phyloP scores from a whole-genome alignment of 2,113 vertebrate species.

The Brachyhypopomus occidentalis region DNA sequence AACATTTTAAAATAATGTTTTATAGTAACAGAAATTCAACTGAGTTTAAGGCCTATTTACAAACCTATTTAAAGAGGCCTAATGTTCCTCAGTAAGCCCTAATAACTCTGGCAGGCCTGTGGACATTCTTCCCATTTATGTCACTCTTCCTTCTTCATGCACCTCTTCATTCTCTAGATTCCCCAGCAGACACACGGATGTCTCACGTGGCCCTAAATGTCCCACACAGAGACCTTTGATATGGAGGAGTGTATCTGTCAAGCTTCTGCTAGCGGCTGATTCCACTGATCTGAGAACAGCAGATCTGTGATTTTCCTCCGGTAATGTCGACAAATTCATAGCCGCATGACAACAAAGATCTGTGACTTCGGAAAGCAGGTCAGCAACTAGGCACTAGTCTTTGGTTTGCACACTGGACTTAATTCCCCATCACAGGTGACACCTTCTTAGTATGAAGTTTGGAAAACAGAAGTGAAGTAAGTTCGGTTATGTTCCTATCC shows the following conservation, averaged over 20 bases:
- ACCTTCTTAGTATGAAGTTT: neutral
- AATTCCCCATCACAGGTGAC: too few species aligned
- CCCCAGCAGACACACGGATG: neutral
- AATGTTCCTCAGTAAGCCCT: neutral
- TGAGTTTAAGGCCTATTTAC: neutral
- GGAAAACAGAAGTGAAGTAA: neutral
- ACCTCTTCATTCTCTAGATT: slow-evolving; percentile 6
- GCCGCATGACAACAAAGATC: too few species aligned
- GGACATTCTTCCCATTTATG: slow-evolving; percentile 22
- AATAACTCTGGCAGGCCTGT: slow-evolving; percentile 25
- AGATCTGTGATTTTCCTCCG: too few species aligned
- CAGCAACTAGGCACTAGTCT: too few species aligned
- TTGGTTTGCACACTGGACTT: too few species aligned
- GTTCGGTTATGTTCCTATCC: neutral
- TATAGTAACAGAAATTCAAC: slow-evolving; percentile 2
- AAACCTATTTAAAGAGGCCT: neutral
- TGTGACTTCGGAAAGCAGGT: too few species aligned
- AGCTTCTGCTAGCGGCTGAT: neutral
- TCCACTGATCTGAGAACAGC: too few species aligned
- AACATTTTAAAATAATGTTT: neutral
- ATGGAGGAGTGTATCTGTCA: neutral
- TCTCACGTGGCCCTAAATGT: slow-evolving; percentile 7
- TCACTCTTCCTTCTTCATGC: slow-evolving; percentile 38
- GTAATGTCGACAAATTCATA: too few species aligned
- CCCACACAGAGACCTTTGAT: neutral